Percentiles rank a stretch among this genome's conserved stretches.
Evolutionary conservation across 2,797 vertebrate genomes (phyloP).

Genomic region (Miopithecus talapoin): DNA sequence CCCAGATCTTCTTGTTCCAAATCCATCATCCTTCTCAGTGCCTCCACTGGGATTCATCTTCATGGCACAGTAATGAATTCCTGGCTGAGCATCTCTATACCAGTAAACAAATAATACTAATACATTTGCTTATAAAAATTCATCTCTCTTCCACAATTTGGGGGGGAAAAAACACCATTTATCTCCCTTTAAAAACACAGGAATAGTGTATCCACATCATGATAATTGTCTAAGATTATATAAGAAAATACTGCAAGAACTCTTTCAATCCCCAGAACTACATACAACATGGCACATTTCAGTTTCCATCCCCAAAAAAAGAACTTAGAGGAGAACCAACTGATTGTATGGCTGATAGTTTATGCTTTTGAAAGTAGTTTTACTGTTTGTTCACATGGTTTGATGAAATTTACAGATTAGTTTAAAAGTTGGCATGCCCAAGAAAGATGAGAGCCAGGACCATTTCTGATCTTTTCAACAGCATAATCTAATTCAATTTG

Average conservation of each 20-base stretch:
- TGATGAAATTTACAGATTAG: slow-evolving; percentile 22
- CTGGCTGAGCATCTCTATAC: neutral
- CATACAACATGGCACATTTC: neutral
- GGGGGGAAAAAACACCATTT: neutral
- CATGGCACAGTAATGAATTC: neutral
- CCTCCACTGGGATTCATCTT: neutral
- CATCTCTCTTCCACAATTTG: neutral
- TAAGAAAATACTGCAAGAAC: neutral
- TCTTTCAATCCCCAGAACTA: neutral
- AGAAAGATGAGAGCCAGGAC: slow-evolving; percentile 15
- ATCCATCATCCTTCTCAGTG: neutral
- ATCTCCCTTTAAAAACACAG: neutral
- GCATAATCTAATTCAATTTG: neutral
- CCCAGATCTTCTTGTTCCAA: neutral
- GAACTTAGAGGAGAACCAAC: neutral
- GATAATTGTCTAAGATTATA: neutral
- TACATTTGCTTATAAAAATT: slow-evolving; percentile 19
- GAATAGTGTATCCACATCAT: neutral
- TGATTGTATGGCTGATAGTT: neutral
- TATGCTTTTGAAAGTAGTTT: neutral
- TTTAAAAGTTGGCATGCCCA: neutral
- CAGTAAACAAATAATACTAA: neutral
- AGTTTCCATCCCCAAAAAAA: neutral
- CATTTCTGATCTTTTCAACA: slow-evolving; percentile 26
- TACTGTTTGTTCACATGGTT: neutral